Conservation (phyloP, 2,888 invertebrate genomes). For the Phengaris arion region DNA sequence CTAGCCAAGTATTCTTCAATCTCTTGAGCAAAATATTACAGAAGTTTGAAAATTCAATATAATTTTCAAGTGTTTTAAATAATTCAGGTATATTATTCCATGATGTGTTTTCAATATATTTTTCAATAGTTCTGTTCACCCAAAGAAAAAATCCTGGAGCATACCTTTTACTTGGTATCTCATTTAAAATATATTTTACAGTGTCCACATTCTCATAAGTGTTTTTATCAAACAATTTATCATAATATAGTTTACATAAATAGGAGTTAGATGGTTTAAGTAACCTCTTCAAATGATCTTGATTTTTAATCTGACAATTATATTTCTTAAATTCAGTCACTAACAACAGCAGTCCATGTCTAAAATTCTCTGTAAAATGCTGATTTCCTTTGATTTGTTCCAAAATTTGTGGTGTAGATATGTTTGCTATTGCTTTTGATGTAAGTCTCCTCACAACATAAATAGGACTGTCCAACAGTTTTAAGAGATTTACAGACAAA, state of each 20-base stretch:
- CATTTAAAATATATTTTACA: slow-evolving; percentile 47
- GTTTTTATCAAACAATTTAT: slow-evolving; percentile 44
- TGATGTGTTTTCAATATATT: slow-evolving; percentile 44
- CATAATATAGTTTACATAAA: slow-evolving; percentile 52
- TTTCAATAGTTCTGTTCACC: slow-evolving; percentile 52
- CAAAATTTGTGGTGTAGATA: slow-evolving; percentile 53
- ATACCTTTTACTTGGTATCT: slow-evolving; percentile 44
- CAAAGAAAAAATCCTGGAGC: slow-evolving; percentile 55
- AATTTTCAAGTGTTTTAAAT: slow-evolving; percentile 47
- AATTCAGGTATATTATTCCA: slow-evolving; percentile 51
- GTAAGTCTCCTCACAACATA: slow-evolving; percentile 66
- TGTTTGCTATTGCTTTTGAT: slow-evolving; percentile 66
- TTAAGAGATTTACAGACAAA: slow-evolving; percentile 48
- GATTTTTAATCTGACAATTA: slow-evolving; percentile 40
- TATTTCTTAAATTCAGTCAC: slow-evolving; percentile 50
- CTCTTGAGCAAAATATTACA: slow-evolving; percentile 51
- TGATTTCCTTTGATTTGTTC: slow-evolving; percentile 40
- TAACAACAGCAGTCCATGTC: slow-evolving; percentile 64
- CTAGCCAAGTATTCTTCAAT: slow-evolving; percentile 42
- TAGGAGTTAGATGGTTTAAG: slow-evolving; percentile 50
- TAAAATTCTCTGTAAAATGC: slow-evolving; percentile 53
- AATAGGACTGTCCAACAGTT: slow-evolving; percentile 65
- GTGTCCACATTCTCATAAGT: slow-evolving; percentile 35
- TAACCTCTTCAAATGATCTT: slow-evolving; percentile 40
- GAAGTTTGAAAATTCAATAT: slow-evolving; percentile 53